Base-by-base conservation (phyloP, 2,113 vertebrate species). In the Dendropsophus ebraccatus region DNA sequence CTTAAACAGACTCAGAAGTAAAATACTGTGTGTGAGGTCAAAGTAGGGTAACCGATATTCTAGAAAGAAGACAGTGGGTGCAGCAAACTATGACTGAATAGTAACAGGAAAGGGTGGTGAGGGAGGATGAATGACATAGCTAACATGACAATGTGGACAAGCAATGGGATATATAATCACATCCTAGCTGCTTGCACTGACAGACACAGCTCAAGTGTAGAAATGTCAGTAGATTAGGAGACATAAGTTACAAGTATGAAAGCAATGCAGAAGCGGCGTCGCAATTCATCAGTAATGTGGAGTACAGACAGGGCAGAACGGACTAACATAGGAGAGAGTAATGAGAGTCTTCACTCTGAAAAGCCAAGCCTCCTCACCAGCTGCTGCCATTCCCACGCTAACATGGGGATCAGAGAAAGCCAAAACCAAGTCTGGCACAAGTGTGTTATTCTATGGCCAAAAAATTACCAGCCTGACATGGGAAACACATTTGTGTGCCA, bases 351-450 rank as follows among this genome's bases (percentile, higher is more conserved):
- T 65, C 25, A 37, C 47, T 35, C n/a, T 17, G 1, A 32, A 69
- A 86, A 74, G 78, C 85, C 85, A 81, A 75, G 13, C 85, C 85
- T 81, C 37, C 9, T 50, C 65, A 81, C 50, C 85, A 87, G 85
- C 85, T 87, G 85, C 85, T 87, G 67, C 52, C 85, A 87, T 87
- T 87, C 85, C 85, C 85, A 87, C 84, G 69, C 77, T 81, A 72
- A 87, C 85, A 74, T 74, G 49, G 37, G 35, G 52, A 62, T 60
- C 11, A 60, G 50, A 81, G 19, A 50, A 49, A 35, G 77, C 85
- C 76, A 84, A 87, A 81, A 62, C 77, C 77, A 81, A 73, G 77
- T 47, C 78, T 87, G 78, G 85, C 85, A 81, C 28, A 21, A 74
- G 12, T 5, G 62, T 11, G 30, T 50, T 35, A 74, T 81, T 87